Evolutionary conservation across 2,888 invertebrate genomes (phyloP).

Genomic region (Boloria selene): DNA sequence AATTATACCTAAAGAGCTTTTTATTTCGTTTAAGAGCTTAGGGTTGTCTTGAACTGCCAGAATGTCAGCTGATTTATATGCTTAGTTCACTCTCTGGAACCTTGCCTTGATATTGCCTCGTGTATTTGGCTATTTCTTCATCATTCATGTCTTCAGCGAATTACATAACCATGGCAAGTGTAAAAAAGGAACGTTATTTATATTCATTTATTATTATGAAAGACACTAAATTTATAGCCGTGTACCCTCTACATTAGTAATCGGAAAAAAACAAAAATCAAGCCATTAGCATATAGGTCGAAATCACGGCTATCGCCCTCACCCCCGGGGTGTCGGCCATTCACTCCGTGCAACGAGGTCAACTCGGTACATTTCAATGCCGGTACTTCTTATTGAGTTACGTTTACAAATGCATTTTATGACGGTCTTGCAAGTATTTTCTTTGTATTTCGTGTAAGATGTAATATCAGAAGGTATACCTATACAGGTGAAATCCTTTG

Average conservation of each 20-base stretch:
- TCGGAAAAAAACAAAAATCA: conserved; percentile 4
- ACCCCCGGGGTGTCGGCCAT: conserved; percentile 29
- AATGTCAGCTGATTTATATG: no score
- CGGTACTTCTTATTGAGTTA: conserved; percentile 19
- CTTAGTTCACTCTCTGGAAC: no score
- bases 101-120: no score
- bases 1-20: no score
- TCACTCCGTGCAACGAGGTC: conserved; percentile 34
- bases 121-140: no score
- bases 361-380: conserved; percentile 29
- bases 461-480: background rate
- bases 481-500: no score
- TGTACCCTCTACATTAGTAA: background rate
- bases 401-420: conserved; percentile 16
- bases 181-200: no score
- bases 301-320: conserved; percentile 23
- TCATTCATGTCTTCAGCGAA: no score
- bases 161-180: no score
- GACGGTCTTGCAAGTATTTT: background rate
- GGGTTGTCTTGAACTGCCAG: no score
- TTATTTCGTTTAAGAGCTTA: no score
- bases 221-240: background rate
- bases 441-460: background rate
- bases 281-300: conserved; percentile 16
- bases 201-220: no score